Evolutionary conservation across 2,113 vertebrate species (phyloP), one percentile per base, ranked within the genome.

Genomic region (Halichoeres trimaculatus): DNA sequence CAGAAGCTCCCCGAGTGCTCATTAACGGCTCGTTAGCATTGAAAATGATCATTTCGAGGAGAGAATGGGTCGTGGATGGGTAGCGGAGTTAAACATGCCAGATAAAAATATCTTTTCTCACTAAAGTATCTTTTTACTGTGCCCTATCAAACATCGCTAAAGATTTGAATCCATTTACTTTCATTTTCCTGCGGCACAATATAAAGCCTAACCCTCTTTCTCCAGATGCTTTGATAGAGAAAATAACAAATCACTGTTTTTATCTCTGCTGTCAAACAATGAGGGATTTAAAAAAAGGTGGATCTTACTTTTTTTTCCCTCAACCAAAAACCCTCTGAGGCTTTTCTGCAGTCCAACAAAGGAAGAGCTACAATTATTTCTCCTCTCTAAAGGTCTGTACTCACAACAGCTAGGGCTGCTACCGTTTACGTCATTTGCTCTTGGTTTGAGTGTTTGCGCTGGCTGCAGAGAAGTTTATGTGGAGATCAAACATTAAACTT

Each of bases 1-100:
- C 81, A 85, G 74, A 80, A 76, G 81, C 72, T 88, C 72, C 76
- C 76, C 2, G 10, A 82, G 74, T 79, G 71, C 78, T 84, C 84
- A 77, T 87, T 88, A 88, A 62, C 12, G 50, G 70, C 86, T 87
- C 35, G 74, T 88, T 87, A 85, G 74, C 73, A 55, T 54, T 13
- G 60, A 51, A 83, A 84, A 82, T 74, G 78, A 89, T 78, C 72
- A 43, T 63, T 59, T 76, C 70, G 61, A 56, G 81, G 60, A 60
- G 35, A 56, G 51, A 66, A 74, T 55, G 62, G 72, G 35, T 83
- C 81, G 74, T 73, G 70, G 77, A 58, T 75, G 77, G 74, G 56
- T 53, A 58, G 38, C 41, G 34, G 65, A 61, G 56, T 76, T 66
- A 36, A 71, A 77, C 71, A 78, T 75, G 83, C 58, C 62, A 85